Evolutionary conservation across 2,888 invertebrate genomes (phyloP).

Genomic region (Dyspetes luteomarginatus): DNA sequence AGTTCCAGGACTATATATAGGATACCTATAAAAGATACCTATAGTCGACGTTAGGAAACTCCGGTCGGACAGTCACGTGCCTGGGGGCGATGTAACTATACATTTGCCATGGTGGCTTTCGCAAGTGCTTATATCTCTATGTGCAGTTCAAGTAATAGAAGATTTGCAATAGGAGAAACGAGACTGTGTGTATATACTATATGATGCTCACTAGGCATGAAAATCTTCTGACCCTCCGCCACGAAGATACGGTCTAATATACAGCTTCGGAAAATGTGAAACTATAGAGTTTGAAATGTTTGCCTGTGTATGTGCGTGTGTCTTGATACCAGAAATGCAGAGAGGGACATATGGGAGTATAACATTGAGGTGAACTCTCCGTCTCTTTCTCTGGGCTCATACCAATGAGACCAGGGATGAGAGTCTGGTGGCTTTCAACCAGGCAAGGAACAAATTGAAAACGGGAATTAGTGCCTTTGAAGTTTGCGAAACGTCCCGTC

Average conservation of each 20-base stretch:
- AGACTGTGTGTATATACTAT: too few species aligned
- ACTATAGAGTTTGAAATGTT: slow-evolving; percentile 21
- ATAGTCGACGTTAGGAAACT: slow-evolving; percentile 45
- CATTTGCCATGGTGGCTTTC: slow-evolving; percentile 12
- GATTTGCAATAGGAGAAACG: slow-evolving; percentile 43
- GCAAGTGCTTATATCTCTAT: too few species aligned
- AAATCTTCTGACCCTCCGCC: slow-evolving; percentile 48
- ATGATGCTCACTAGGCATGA: slow-evolving; percentile 45
- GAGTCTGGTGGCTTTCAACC: slow-evolving; percentile 71
- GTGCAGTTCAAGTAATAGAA: slow-evolving; percentile 3
- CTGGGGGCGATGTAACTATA: neutral
- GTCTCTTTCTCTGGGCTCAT: neutral
- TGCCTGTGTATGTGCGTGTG: neutral
- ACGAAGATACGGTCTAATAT: slow-evolving; percentile 31
- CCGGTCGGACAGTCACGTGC: slow-evolving; percentile 38
- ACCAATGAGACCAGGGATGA: neutral
- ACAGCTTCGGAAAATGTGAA: slow-evolving; percentile 35
- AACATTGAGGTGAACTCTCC: neutral
- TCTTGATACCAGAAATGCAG: slow-evolving; percentile 9
- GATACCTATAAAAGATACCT: neutral
- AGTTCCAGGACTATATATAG: slow-evolving; percentile 25
- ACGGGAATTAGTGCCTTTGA: slow-evolving; percentile 81
- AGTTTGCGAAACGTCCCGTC: slow-evolving; percentile 77
- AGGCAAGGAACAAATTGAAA: slow-evolving; percentile 78
- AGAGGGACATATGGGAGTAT: slow-evolving; percentile 40